Percentiles rank a stretch among this genome's conserved stretches.
Evolutionary conservation across 2,888 invertebrate genomes (phyloP).

Genomic region (Oxyscelio sp.): DNA sequence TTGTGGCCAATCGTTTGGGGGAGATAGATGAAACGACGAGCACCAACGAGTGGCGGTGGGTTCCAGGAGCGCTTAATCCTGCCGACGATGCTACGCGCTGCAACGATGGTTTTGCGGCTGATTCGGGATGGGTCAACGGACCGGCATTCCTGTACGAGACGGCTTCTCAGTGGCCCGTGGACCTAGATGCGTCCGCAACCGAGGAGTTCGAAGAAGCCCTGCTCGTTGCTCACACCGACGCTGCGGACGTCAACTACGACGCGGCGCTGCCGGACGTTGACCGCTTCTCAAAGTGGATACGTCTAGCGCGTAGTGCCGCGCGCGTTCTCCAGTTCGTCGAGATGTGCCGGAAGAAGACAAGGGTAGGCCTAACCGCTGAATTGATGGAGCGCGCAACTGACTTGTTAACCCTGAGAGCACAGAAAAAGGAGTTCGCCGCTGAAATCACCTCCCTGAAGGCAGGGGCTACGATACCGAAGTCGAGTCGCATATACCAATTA

Average conservation of each 20-base stretch:
- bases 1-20: constrained; percentile 11
- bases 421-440: neutral
- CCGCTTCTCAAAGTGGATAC: constrained; percentile 43
- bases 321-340: constrained; percentile 38
- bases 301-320: constrained; percentile 30
- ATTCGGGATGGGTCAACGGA: neutral
- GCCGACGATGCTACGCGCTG: neutral
- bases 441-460: too few species aligned
- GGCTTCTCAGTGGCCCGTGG: neutral
- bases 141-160: neutral
- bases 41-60: neutral
- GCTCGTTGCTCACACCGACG: too few species aligned
- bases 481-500: constrained; percentile 3
- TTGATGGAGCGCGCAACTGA: neutral
- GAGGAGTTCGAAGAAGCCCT: too few species aligned
- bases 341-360: neutral
- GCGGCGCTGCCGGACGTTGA: neutral
- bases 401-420: neutral
- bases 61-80: constrained; percentile 78
- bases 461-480: neutral
- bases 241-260: neutral
- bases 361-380: neutral
- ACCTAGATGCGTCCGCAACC: neutral
- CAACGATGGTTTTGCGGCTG: too few species aligned
- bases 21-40: neutral